phyloP scores from a whole-genome alignment of 1,140 invertebrate species.

The Polypedilum vanderplanki region DNA sequence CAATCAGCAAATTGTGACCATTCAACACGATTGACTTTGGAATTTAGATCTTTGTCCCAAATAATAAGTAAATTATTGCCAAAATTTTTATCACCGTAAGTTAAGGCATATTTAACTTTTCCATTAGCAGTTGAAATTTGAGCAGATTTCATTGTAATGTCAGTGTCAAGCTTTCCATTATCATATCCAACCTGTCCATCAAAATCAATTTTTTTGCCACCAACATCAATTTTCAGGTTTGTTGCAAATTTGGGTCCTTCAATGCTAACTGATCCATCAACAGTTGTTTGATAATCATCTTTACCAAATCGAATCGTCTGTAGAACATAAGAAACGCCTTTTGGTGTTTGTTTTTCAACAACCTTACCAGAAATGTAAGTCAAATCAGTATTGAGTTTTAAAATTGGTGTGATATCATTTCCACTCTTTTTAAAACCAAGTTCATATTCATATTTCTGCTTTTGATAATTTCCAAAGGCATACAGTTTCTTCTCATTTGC shows the following conservation, averaged over 20 bases:
- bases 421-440: not conserved
- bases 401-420: slow-evolving; percentile 3
- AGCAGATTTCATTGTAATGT: not conserved
- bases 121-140: slow-evolving; percentile 23
- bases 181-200: slow-evolving; percentile 1
- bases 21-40: slow-evolving; percentile 42
- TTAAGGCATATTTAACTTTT: slow-evolving; percentile 45
- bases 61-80: slow-evolving; percentile 50
- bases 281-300: not conserved
- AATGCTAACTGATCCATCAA: not conserved
- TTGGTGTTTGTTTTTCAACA: not conserved
- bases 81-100: slow-evolving; percentile 35
- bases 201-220: not conserved
- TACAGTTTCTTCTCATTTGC: slow-evolving; percentile 1
- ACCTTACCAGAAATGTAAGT: not conserved
- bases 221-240: not conserved
- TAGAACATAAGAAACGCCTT: not conserved
- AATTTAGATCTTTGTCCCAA: slow-evolving; percentile 55
- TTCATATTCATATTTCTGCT: slow-evolving; percentile 6
- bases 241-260: not conserved
- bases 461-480: not conserved
- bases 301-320: not conserved
- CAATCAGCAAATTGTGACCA: slow-evolving; percentile 40
- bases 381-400: slow-evolving; percentile 4
- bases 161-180: slow-evolving; percentile 3